Evolutionary conservation across 2,113 vertebrate genomes (phyloP), one percentile per base, ranked within the genome.

Genomic region (Zosterops japonicus): DNA sequence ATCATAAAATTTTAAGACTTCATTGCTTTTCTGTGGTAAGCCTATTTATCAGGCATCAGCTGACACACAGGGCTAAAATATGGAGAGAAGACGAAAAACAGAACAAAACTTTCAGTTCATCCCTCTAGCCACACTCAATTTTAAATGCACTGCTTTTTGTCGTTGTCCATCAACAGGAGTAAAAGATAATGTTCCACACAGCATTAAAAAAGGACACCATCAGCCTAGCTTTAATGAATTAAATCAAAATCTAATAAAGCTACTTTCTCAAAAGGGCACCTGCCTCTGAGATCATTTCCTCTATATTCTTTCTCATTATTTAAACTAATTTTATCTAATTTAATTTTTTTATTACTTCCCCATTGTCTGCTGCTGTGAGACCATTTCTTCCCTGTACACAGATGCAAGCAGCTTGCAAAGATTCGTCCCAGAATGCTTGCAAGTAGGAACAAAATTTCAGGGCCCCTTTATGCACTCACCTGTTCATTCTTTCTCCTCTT

Each of bases 281-380:
- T 97, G 67, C 83, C 72, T 95, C 93, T 93, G 94, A 96, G 94
- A 91, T 97, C 95, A 96, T 95, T 74, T 95, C 91, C 87, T 94
- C 71, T 90, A 36, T 95, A 94, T 93, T 91, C 89, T 86, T 94
- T 84, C 93, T 95, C 89, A 78, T 95, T 95, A 96, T 96, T 96
- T 96, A 92, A 96, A 94, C 93, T 94, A 95, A 94, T 93, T 96
- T 90, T 60, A 90, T 36, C 44, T 94, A 96, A 96, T 96, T 97
- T 88, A 90, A 93, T 96, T 95, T 93, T 93, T 94, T 88, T 49
- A 90, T 93, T 94, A 83, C 72, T 94, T 96, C 39, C 81, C 52
- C 41, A 56, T 90, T 94, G 76, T 92, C 79, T 90, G 83, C 49
- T 92, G 33, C 72, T 53, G 11, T 68, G 16, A 86, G 85, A 78